A percentile compares a stretch with the other conserved stretches of the same genome.
phyloP scores from a whole-genome alignment of 2,113 vertebrate species.

The Neoarius graeffei region DNA sequence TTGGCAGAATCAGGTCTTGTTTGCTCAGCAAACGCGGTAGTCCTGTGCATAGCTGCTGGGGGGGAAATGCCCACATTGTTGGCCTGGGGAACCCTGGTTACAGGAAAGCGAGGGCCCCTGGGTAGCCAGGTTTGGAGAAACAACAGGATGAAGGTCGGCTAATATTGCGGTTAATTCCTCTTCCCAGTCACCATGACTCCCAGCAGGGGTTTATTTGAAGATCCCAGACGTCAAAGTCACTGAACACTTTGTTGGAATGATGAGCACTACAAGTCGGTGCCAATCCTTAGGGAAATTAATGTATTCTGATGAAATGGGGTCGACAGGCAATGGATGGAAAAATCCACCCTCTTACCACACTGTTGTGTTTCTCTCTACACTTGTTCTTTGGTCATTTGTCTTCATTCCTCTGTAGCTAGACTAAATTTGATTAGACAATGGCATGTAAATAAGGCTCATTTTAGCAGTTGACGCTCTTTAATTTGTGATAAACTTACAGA shows the following conservation, averaged over 20 bases:
- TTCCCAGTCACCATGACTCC: constrained; percentile 97
- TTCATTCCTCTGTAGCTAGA: constrained; percentile 7
- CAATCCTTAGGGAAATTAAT: constrained; percentile 91
- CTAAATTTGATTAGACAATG: not conserved
- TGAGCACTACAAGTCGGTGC: constrained; percentile 75
- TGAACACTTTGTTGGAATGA: constrained; percentile 84
- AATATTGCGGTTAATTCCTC: constrained; percentile 93
- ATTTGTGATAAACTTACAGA: not conserved
- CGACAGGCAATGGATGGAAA: constrained; percentile 48
- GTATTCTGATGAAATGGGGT: constrained; percentile 80
- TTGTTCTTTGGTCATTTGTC: constrained; percentile 32
- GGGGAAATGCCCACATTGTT: constrained; percentile 96
- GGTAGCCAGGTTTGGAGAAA: constrained; percentile 90
- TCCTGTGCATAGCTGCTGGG: constrained; percentile 77
- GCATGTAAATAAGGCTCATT: constrained; percentile 20
- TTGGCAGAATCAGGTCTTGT: constrained; percentile 82
- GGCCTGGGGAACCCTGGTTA: constrained; percentile 92
- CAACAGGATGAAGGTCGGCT: constrained; percentile 95
- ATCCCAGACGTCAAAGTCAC: constrained; percentile 93
- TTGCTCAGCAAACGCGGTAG: constrained; percentile 92
- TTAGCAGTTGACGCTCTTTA: not conserved
- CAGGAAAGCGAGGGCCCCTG: constrained; percentile 79
- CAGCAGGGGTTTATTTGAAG: constrained; percentile 95
- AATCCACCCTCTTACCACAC: constrained; percentile 43
- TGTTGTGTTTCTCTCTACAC: constrained; percentile 43